Base-by-base conservation (phyloP, 1,140 invertebrate genomes). In the Panagrolaimus sp. region DNA sequence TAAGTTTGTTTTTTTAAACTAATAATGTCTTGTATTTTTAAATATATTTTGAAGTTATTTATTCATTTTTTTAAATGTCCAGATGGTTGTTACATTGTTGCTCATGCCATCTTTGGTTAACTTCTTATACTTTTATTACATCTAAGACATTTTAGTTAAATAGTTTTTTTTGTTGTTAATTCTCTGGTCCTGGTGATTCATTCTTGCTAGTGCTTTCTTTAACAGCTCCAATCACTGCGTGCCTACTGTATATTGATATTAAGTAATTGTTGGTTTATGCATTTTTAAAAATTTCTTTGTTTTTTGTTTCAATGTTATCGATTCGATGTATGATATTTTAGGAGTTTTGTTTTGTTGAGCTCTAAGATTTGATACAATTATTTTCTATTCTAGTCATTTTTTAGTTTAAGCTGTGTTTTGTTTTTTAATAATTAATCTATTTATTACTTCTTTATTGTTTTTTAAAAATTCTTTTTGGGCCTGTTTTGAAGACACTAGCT, bases 1-100 rank as follows among this genome's bases (percentile, higher is more conserved):
- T 57, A 57, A 57, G 51, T 57, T 57, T 57, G 51, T 57, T 57
- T 57, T 57, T 11, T 27, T 57, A 27, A 20, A 57, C 51, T 20
- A 25, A 25, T 14, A 14, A 57, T 57, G 51, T 57, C 51, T 57
- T 57, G 20, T n/a, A n/a, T n/a, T n/a, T n/a, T n/a, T 57, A 27
- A 27, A 14, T 9, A 27, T 27, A 27, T 27, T 57, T 20, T 57
- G 51, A 57, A 57, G 51, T 57, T 27, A 25, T 25, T 20, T n/a
- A n/a, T n/a, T n/a, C n/a, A n/a, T n/a, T n/a, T n/a, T n/a, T n/a
- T n/a, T n/a, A n/a, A n/a, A n/a, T n/a, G n/a, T n/a, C n/a, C n/a
- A n/a, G n/a, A n/a, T n/a, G n/a, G n/a, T n/a, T n/a, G n/a, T n/a
- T n/a, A n/a, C n/a, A n/a, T n/a, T n/a, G n/a, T n/a, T n/a, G n/a